phyloP scores from a whole-genome alignment of 2,888 invertebrate species.

The Papilio demoleus region DNA sequence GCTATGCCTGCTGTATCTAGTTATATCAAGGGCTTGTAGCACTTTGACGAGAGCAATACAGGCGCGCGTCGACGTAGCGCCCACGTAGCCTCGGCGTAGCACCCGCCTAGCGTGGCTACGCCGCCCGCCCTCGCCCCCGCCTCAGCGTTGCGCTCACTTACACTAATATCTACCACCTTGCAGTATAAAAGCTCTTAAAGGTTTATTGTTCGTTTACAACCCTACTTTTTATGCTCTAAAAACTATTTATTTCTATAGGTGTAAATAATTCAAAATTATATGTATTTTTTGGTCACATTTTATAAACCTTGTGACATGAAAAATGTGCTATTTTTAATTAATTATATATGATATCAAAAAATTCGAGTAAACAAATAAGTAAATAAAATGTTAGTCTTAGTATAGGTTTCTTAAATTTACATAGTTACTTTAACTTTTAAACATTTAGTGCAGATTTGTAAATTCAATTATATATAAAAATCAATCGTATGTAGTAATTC shows the following conservation, averaged over 20 bases:
- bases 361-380: no score
- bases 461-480: neutral
- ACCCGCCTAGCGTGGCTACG: slow-evolving; percentile 34
- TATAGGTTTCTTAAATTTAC: no score
- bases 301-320: no score
- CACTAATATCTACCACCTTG: slow-evolving; percentile 22
- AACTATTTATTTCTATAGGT: neutral
- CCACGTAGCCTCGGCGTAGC: neutral
- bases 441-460: no score
- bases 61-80: slow-evolving; percentile 25
- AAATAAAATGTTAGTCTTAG: no score
- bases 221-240: neutral
- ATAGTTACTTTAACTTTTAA: no score
- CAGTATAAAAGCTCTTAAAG: slow-evolving; percentile 30
- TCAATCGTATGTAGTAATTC: slow-evolving; percentile 16
- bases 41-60: neutral
- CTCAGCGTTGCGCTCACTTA: slow-evolving; percentile 5
- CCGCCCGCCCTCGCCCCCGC: slow-evolving; percentile 29
- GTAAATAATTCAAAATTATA: neutral
- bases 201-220: slow-evolving; percentile 17
- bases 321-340: no score
- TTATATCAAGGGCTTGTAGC: slow-evolving; percentile 20
- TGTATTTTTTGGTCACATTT: no score
- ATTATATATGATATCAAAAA: neutral
- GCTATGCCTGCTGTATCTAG: slow-evolving; percentile 31